Evolutionary conservation across 2,113 vertebrate genomes (phyloP), one percentile per base, ranked within the genome.

Genomic region (Lamprotornis superbus): DNA sequence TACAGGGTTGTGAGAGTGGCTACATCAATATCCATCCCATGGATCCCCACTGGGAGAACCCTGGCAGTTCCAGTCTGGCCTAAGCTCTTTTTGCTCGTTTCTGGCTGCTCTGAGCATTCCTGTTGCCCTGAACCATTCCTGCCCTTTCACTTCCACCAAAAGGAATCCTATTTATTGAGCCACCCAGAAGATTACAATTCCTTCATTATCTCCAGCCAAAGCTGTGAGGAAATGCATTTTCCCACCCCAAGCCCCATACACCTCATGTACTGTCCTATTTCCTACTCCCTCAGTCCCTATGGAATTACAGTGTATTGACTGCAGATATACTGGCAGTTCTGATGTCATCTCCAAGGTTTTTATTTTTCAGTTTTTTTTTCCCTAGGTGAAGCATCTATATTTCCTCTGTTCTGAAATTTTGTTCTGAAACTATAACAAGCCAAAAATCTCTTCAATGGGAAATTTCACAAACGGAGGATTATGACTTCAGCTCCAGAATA

Each of bases 391-490:
- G 65, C 52, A 59, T 84, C 61, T 83, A 7, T 82, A 89, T 83
- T 61, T 80, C 77, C 52, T 63, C 88, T 71, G 61, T 46, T 87
- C 93, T 56, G 83, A 93, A 95, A 96, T 95, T 74, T 56, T 78
- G 90, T n/a, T 31, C 85, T 82, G 92, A 92, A 93, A 84, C 56
- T 68, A 25, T 83, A 88, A 59, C 78, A 90, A 86, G 93, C 82
- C 93, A 86, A 94, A 95, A 96, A 93, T 71, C 88, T 94, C 90
- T 84, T 93, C 95, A 97, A 88, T 96, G 92, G 96, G 92, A 96
- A 96, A 97, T 97, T 90, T 96, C 95, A 95, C 94, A 93, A 96
- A 90, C 80, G n/a, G 94, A 95, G 96, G 96, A 97, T 97, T 97
- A 97, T 97, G 94, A 96, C 93, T 96, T 87, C 94, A 93, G 96